Percentiles rank a stretch among this genome's conserved stretches.
These are phyloP conservation scores for Latrodectus hesperus DNA, from an alignment of 2,888 invertebrate genomes.

Conservation along the genomic window DNA sequence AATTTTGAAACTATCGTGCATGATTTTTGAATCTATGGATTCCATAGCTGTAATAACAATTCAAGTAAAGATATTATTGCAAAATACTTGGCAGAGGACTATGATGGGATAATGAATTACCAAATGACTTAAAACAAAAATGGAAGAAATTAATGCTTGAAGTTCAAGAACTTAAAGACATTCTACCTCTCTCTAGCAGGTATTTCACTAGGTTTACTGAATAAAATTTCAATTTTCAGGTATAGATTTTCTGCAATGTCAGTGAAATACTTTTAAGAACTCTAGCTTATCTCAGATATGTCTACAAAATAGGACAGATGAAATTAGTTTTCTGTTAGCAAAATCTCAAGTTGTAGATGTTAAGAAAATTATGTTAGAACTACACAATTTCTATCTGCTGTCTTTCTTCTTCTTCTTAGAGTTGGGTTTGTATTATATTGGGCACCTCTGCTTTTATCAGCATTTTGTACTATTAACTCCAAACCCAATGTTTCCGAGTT, in stretches of 20 bases:
- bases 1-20: neutral
- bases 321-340: neutral
- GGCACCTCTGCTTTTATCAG: too few species aligned
- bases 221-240: neutral
- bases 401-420: too few species aligned
- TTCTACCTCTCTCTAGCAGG: neutral
- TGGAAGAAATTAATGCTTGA: neutral
- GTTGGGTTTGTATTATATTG: too few species aligned
- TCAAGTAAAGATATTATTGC: slow-evolving; percentile 4
- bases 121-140: neutral
- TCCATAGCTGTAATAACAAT: neutral
- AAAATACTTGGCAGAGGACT: neutral
- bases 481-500: too few species aligned
- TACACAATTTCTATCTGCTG: neutral
- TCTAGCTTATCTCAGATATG: neutral
- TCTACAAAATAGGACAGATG: too few species aligned
- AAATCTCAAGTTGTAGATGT: neutral
- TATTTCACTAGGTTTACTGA: neutral
- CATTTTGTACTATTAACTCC: too few species aligned
- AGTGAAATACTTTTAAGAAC: too few species aligned
- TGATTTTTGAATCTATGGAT: slow-evolving; percentile 7
- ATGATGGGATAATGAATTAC: neutral
- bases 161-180: neutral
- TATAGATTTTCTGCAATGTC: neutral
- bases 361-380: neutral